phyloP scores from a whole-genome alignment of 2,888 invertebrate species.

The Catocala nupta region DNA sequence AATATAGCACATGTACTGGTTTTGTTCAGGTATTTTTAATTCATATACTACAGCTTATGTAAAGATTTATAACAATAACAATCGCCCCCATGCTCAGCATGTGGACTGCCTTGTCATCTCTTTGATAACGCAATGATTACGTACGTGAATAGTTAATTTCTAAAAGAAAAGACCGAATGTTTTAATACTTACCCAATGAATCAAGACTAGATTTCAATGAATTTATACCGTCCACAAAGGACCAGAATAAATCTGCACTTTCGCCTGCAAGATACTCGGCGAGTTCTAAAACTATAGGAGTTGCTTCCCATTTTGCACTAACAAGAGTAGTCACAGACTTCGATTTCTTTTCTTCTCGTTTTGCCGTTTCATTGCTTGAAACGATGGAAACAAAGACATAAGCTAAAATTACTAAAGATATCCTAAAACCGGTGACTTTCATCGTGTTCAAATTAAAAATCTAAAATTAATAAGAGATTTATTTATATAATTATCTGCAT shows the following conservation, averaged over 20 bases:
- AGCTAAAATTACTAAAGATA: slow-evolving; percentile 66
- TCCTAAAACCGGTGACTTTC: slow-evolving; percentile 73
- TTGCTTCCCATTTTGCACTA: slow-evolving; percentile 98
- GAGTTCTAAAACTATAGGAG: slow-evolving; percentile 96
- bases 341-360: slow-evolving; percentile 84
- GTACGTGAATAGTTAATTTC: too few species aligned
- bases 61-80: too few species aligned
- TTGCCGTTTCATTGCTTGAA: slow-evolving; percentile 62
- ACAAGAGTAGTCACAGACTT: slow-evolving; percentile 95
- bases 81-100: too few species aligned
- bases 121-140: too few species aligned
- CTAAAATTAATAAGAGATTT: slow-evolving; percentile 12
- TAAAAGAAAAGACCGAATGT: too few species aligned
- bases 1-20: too few species aligned
- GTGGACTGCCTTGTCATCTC: too few species aligned
- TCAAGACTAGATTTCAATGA: slow-evolving; percentile 88
- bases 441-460: slow-evolving; percentile 54
- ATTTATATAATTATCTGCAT: slow-evolving; percentile 38
- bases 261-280: slow-evolving; percentile 95
- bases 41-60: too few species aligned
- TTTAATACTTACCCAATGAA: slow-evolving; percentile 85
- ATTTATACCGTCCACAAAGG: slow-evolving; percentile 91
- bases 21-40: too few species aligned
- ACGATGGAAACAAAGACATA: slow-evolving; percentile 64
- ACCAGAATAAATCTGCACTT: slow-evolving; percentile 93